Evolutionary conservation across 2,888 invertebrate species (phyloP).

Genomic region (Nesidiocoris tenuis): DNA sequence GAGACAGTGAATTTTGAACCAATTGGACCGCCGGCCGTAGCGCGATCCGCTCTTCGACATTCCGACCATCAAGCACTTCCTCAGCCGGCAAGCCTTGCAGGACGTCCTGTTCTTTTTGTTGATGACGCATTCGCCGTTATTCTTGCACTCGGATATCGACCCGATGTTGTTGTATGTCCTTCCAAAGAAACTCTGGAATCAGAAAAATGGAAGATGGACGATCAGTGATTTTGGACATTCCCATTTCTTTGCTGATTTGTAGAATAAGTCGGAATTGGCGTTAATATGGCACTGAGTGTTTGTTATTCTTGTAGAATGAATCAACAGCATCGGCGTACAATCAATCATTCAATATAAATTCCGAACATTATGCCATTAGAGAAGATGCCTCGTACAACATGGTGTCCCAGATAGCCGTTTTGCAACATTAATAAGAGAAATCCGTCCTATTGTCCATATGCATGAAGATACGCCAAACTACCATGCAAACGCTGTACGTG

Average conservation of each 20-base stretch:
- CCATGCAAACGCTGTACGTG: too few species aligned
- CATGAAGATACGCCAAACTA: conserved; percentile 6
- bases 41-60: conserved; percentile 91
- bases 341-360: too few species aligned
- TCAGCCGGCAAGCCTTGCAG: conserved; percentile 83
- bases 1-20: conserved; percentile 91
- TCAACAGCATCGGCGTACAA: too few species aligned
- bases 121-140: conserved; percentile 86
- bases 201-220: too few species aligned
- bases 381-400: too few species aligned
- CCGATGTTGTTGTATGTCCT: conserved; percentile 87
- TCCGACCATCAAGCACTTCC: conserved; percentile 83
- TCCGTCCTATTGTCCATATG: conserved; percentile 3
- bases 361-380: too few species aligned
- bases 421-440: conserved; percentile 24
- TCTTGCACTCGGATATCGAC: conserved; percentile 88
- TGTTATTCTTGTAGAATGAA: too few species aligned
- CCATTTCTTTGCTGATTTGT: background rate
- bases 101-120: conserved; percentile 91
- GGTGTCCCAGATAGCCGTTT: too few species aligned
- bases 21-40: conserved; percentile 85
- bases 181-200: conserved; percentile 87
- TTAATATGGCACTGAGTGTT: too few species aligned
- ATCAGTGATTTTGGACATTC: background rate
- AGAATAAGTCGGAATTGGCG: too few species aligned